Evolutionary conservation across 1,140 invertebrate species (phyloP).

Genomic region (Cotesia vestalis): DNA sequence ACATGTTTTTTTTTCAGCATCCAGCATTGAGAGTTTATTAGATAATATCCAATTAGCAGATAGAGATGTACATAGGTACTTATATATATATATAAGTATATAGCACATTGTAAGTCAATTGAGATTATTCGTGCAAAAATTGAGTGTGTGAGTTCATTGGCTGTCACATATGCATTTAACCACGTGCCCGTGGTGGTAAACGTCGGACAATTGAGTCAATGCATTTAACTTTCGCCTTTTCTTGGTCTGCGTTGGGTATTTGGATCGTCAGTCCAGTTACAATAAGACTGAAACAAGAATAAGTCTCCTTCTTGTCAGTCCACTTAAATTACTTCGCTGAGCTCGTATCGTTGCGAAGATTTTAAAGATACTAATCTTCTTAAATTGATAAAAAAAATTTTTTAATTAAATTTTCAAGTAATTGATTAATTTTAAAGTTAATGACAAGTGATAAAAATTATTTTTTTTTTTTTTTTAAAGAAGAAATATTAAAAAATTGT

Average conservation of each 20-base stretch:
- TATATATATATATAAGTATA: background rate
- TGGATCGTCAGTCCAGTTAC: background rate
- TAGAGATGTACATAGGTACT: background rate
- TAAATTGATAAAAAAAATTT: background rate
- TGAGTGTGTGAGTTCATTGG: conserved; percentile 20
- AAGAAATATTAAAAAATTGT: too few relatives aligned
- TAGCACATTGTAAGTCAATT: conserved; percentile 14
- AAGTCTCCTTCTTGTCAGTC: background rate
- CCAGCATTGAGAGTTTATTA: background rate
- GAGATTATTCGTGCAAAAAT: background rate
- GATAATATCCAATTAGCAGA: background rate
- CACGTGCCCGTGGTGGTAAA: background rate
- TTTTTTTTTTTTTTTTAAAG: too few relatives aligned
- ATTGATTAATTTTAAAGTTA: too few relatives aligned
- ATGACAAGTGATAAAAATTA: too few relatives aligned
- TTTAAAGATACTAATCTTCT: background rate
- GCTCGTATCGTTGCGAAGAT: background rate
- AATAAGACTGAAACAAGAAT: background rate
- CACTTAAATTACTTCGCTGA: background rate
- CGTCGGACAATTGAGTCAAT: background rate
- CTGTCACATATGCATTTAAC: conserved; percentile 8
- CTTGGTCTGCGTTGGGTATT: background rate
- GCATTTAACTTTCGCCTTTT: conserved; percentile 9
- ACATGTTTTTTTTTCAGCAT: too few relatives aligned
- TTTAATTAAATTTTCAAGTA: too few relatives aligned